These are phyloP conservation scores for Periophthalmus magnuspinnatus DNA, from an alignment of 2,797 vertebrate species.

Conservation along the genomic window DNA sequence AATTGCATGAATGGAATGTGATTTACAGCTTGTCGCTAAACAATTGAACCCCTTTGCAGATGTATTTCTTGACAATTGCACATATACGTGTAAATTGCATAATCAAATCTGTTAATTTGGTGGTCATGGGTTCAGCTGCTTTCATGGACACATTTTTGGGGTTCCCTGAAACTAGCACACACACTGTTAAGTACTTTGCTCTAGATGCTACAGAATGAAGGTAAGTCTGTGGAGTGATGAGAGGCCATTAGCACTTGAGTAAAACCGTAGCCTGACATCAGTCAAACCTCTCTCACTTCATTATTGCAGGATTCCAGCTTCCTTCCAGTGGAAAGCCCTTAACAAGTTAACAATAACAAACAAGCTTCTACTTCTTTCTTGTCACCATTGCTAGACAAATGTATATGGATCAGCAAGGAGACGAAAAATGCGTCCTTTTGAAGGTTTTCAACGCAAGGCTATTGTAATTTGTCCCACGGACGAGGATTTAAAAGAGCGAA, in stretches of 20 bases:
- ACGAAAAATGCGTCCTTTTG: constrained; percentile 98
- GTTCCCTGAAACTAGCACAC: constrained; percentile 47
- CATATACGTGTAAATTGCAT: not conserved
- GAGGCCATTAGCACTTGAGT: constrained; percentile 75
- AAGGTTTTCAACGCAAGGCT: constrained; percentile 96
- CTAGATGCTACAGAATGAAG: constrained; percentile 28
- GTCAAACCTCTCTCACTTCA: constrained; percentile 82
- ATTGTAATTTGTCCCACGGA: constrained; percentile 96
- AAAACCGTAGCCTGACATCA: constrained; percentile 78
- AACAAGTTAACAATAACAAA: constrained; percentile 82
- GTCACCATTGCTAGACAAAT: constrained; percentile 91
- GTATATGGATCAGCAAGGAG: constrained; percentile 96
- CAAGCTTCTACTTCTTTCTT: constrained; percentile 85
- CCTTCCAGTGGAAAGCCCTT: constrained; percentile 82
- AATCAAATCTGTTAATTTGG: not conserved
- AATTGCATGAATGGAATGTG: constrained; percentile 4
- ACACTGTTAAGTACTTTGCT: constrained; percentile 11
- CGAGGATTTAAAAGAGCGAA: constrained; percentile 91
- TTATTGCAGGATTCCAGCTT: constrained; percentile 84
- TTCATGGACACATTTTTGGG: constrained; percentile 15
- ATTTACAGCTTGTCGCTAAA: not conserved
- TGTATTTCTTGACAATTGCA: not conserved
- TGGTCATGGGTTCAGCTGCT: not conserved
- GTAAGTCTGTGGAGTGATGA: constrained; percentile 76
- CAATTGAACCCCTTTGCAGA: not conserved